phyloP scores from a whole-genome alignment of 2,797 vertebrate species.

The Scomberomorus guttatus region DNA sequence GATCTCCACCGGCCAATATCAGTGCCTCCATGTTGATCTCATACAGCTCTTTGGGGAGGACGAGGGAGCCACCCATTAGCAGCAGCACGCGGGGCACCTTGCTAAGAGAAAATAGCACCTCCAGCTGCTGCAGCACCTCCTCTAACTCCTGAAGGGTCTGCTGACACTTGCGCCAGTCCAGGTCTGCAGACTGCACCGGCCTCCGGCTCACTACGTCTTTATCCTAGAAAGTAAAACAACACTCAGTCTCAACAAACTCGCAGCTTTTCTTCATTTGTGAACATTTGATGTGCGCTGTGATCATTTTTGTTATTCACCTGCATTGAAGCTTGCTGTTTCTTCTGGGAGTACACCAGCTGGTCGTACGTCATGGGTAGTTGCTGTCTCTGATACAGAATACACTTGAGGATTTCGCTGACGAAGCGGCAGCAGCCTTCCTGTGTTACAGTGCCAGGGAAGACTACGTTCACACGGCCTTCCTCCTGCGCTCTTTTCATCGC shows the following conservation, averaged over 20 bases:
- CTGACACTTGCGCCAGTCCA: slow-evolving; percentile 86
- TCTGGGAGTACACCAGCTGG: slow-evolving; percentile 90
- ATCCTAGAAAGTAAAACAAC: slow-evolving; percentile 74
- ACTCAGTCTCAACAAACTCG: slow-evolving; percentile 8
- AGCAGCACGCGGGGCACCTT: slow-evolving; percentile 92
- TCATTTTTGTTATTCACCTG: slow-evolving; percentile 68
- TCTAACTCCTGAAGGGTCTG: slow-evolving; percentile 90
- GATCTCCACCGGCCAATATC: slow-evolving; percentile 75
- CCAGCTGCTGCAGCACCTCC: slow-evolving; percentile 89
- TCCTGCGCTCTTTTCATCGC: slow-evolving; percentile 70
- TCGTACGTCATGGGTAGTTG: slow-evolving; percentile 97
- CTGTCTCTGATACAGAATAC: slow-evolving; percentile 94
- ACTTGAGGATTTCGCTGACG: slow-evolving; percentile 94
- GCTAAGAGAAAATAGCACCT: slow-evolving; percentile 92
- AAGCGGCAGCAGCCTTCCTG: slow-evolving; percentile 92
- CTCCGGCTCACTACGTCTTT: slow-evolving; percentile 81
- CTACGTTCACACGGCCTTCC: slow-evolving; percentile 85
- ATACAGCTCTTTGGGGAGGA: slow-evolving; percentile 93
- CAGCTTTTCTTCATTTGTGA: background rate
- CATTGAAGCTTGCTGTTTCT: slow-evolving; percentile 73
- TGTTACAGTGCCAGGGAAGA: slow-evolving; percentile 89
- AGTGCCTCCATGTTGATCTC: slow-evolving; percentile 94
- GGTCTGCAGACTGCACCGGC: slow-evolving; percentile 65
- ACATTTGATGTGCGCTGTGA: background rate
- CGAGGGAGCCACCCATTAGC: slow-evolving; percentile 90